Evolutionary conservation across 2,113 vertebrate genomes (phyloP), one percentile per base, ranked within the genome.

Genomic region (Anseranas semipalmata): DNA sequence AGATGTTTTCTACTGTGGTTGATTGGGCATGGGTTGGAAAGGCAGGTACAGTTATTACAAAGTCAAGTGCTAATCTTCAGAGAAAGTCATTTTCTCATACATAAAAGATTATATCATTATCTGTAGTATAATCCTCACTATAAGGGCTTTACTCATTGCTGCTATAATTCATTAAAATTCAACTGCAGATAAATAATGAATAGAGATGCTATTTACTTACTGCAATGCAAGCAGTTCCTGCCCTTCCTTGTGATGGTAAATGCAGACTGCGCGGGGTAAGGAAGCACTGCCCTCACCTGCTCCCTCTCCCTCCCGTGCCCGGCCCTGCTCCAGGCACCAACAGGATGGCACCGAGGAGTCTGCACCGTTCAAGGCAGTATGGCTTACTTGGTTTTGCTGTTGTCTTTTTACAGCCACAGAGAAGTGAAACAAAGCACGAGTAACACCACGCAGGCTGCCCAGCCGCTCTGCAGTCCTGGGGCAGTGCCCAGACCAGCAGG

Each of bases 101-200:
- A 79, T 67, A 63, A 78, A 76, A 93, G 27, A 78, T 33, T 8
- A 1, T 21, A 39, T 55, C 43, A 7, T 58, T 63, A 43, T 10
- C 58, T 68, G 59, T 6, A 86, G 43, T 2, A 53, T n/a, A 70
- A 83, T 15, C 66, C 39, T 55, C 12, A 4, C 25, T 25, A 7
- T 25, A 37, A 35, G 48, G 72, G 70, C 60, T 39, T 50, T 32
- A 28, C 74, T 77, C n/a, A 15, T 62, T 59, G 43, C 27, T 58
- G 68, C 59, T 84, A 3, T 13, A 28, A 66, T 12, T 14, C 50
- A 77, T 74, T 70, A 50, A 32, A 73, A 80, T 35, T 7, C 50
- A 63, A 35, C 9, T 91, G 81, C 21, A 55, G 90, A 93, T 93
- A 48, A 97, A 93, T 91, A 85, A 91, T 58, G 53, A 74, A 92